Evolutionary conservation across 2,888 invertebrate species (phyloP), one percentile per base, ranked within the genome.

Genomic region (Drosophila mercatorum): DNA sequence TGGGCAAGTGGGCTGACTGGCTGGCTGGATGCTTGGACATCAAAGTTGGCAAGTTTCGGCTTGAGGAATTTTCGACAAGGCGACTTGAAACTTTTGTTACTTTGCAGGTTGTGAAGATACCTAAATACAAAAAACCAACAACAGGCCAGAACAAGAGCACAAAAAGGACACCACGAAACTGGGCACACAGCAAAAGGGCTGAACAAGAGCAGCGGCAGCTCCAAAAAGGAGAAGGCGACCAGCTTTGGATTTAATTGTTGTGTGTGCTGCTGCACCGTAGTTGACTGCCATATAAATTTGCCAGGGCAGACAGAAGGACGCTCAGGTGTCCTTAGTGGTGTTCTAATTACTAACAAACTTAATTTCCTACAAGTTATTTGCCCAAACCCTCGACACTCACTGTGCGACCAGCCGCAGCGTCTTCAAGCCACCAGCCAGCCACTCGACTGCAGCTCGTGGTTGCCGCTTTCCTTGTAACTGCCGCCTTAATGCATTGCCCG

Each of bases 291-390:
- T 75, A 80, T 81, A 80, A 81, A 80, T 82, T 75, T 79, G 70
- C 64, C 61, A 46, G 70, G 66, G 46, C 57, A 46, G 49, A 46
- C 60, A 59, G 73, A 44, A 60, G 60, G 70, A 78, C 83, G 78
- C 86, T 87, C 90, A 87, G 86, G 86, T 87, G 86, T 87, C 80
- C 90, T 87, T 87, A 87, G 86, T 87, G 90, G 90, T 87, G 88
- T 88, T 87, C 86, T 87, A 87, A 87, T 87, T 89, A 89, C 86
- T 85, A 87, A 89, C 86, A 88, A 87, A 87, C 85, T 87, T 87
- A 87, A 87, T 87, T 87, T 88, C 76, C 89, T 77, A 76, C 89
- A 88, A 89, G 88, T 87, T 85, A 89, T 88, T 89, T 81, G 77
- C 75, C 72, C 77, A 81, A 74, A 65, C 74, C 70, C 53, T 71